Base-by-base conservation (phyloP, 2,888 invertebrate genomes). In the Omphaloscelis lunosa region DNA sequence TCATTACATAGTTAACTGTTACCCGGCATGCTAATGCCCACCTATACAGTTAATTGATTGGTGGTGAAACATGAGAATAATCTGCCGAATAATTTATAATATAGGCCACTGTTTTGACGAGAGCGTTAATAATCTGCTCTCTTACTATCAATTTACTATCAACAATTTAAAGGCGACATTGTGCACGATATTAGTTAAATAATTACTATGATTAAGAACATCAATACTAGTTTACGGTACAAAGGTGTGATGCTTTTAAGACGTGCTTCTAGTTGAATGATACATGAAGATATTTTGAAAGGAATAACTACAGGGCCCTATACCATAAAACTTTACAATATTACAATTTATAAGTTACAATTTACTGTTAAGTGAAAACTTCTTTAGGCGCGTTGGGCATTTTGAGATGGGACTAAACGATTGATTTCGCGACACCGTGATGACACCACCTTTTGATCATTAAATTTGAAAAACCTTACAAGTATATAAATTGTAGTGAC, bases 81-180 rank as follows among this genome's bases (percentile, higher is more conserved):
- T 75, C 34, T 41, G 7, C 12, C 59, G 59, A 81, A 85, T 82
- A 85, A 75, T 85, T 81, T 63, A 75, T 81, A 68, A 81, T 63
- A 41, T 39, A 62, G 34, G 8, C 15, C 62, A 62, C 39, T 48
- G 41, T 80, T 70, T 59, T 68, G 62, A 75, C 23, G 67, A 45
- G 45, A 41, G 69, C 51, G 41, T 66, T 78, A 41, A 67, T 81
- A 69, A 79, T 79, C 41, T 81, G 41, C 51, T 29, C 20, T 45
- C 39, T 48, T 39, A 29, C 58, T 11, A 48, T n/a, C 20, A 51
- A 67, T 62, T 68, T 53, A 45, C 15, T 70, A 56, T 56, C 27
- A 61, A 65, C 34, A 48, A 65, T 72, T 65, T 61, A 48, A 48
- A 72, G 17, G 45, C 8, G 17, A 27, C 0, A 58, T 65, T 66